Conservation (phyloP, 2,113 vertebrate species). For the Gnathonemus longibarbis region DNA sequence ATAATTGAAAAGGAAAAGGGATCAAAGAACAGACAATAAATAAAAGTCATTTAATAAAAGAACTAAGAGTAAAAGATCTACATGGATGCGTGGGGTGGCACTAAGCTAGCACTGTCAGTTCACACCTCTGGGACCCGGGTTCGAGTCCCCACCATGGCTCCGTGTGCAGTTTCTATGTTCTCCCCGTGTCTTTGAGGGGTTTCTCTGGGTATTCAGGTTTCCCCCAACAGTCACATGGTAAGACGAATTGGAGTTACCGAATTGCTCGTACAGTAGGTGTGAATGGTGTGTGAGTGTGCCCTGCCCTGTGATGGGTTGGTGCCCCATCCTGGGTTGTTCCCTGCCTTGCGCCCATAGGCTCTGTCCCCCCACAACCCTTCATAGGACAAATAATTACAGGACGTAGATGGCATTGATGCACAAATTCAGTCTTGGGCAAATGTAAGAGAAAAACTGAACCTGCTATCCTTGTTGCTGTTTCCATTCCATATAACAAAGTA, state of each 20-base stretch:
- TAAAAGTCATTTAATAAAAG: background rate
- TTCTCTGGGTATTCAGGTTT: background rate
- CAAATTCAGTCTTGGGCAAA: background rate
- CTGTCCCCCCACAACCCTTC: background rate
- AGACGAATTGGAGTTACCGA: background rate
- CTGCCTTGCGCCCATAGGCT: background rate
- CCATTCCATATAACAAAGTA: background rate
- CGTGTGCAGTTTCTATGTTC: too few relatives aligned
- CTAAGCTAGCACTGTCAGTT: too few relatives aligned
- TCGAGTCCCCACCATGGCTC: too few relatives aligned
- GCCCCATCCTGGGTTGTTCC: background rate
- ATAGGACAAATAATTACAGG: background rate
- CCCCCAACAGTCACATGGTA: background rate
- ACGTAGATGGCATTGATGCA: background rate
- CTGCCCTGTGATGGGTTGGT: too few relatives aligned
- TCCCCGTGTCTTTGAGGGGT: background rate
- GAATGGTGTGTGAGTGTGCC: background rate
- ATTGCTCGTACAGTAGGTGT: background rate
- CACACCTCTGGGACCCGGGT: too few relatives aligned
- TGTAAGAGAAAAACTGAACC: background rate
- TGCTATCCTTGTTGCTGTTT: background rate
- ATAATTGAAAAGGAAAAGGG: background rate
- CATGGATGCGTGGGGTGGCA: background rate
- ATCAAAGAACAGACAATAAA: background rate
- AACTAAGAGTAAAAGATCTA: background rate